These are phyloP conservation scores for Oryzias celebensis DNA, from an alignment of 2,113 vertebrate genomes.

Conservation along the genomic window DNA sequence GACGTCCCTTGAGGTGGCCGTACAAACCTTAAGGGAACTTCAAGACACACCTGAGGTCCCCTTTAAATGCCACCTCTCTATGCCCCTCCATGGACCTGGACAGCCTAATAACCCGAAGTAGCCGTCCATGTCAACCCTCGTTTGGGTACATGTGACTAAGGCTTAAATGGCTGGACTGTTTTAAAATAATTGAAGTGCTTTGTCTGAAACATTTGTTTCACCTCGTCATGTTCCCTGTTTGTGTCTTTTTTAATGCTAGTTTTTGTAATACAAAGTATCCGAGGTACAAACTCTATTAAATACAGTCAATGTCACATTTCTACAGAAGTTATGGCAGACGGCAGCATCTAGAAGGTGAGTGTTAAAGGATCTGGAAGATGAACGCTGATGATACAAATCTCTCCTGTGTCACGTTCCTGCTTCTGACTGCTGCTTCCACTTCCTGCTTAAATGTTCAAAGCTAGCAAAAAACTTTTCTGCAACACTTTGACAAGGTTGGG, in stretches of 20 bases:
- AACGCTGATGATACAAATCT: conserved; percentile 65
- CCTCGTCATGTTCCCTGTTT: not conserved
- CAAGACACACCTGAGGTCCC: too few species aligned
- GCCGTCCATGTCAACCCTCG: too few species aligned
- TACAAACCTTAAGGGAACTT: too few species aligned
- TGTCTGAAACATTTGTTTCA: too few species aligned
- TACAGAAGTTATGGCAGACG: conserved; percentile 6
- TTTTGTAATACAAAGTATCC: not conserved
- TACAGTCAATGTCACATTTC: not conserved
- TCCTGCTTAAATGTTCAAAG: conserved; percentile 52
- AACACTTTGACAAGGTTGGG: conserved; percentile 29
- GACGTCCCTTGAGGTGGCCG: too few species aligned
- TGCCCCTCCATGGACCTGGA: too few species aligned
- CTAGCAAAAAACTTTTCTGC: conserved; percentile 45
- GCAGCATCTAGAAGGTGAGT: conserved; percentile 12
- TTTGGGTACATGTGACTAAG: too few species aligned
- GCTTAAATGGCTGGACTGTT: too few species aligned
- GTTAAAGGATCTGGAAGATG: conserved; percentile 22
- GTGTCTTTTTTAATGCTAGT: not conserved
- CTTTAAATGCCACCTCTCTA: too few species aligned
- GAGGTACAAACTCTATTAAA: not conserved
- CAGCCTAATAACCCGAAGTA: too few species aligned
- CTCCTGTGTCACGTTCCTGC: conserved; percentile 42
- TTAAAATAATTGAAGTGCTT: too few species aligned
- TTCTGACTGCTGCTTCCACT: conserved; percentile 38